Conservation (phyloP, 1,140 invertebrate genomes). For the Hetaerina americana region DNA sequence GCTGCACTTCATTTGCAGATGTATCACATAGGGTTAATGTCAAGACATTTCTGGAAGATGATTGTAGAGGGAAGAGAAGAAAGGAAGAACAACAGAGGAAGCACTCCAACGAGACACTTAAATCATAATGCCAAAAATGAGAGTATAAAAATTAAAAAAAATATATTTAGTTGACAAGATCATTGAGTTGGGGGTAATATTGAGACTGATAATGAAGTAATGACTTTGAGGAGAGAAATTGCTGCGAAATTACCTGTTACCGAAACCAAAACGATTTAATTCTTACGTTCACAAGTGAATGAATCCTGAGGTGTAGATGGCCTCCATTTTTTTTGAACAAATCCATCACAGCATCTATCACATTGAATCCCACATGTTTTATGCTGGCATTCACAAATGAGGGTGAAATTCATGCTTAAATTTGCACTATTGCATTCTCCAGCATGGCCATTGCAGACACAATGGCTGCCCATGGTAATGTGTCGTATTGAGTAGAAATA, state of each 20-base stretch:
- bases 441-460: constrained; percentile 99
- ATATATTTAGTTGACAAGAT: not conserved
- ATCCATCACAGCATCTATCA: constrained; percentile 84
- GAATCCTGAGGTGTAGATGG: constrained; percentile 57
- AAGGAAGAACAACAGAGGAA: not conserved
- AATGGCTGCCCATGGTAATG: constrained; percentile 93
- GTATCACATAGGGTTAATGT: too few relatives aligned
- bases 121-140: constrained; percentile 7
- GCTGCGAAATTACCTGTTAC: not conserved
- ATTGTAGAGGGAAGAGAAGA: too few relatives aligned
- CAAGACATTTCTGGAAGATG: too few relatives aligned
- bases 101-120: not conserved
- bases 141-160: not conserved
- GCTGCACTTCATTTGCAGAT: too few relatives aligned
- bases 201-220: not conserved
- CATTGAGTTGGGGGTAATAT: not conserved
- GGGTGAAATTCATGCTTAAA: constrained; percentile 56
- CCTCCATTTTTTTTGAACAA: constrained; percentile 88
- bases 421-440: constrained; percentile 82
- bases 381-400: constrained; percentile 88
- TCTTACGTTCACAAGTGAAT: constrained; percentile 81
- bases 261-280: constrained; percentile 1
- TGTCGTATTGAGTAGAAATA: constrained; percentile 99
- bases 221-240: not conserved
- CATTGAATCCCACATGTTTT: constrained; percentile 94